Evolutionary conservation across 2,797 vertebrate genomes (phyloP).

Genomic region (Mormyrops attenuatus): DNA sequence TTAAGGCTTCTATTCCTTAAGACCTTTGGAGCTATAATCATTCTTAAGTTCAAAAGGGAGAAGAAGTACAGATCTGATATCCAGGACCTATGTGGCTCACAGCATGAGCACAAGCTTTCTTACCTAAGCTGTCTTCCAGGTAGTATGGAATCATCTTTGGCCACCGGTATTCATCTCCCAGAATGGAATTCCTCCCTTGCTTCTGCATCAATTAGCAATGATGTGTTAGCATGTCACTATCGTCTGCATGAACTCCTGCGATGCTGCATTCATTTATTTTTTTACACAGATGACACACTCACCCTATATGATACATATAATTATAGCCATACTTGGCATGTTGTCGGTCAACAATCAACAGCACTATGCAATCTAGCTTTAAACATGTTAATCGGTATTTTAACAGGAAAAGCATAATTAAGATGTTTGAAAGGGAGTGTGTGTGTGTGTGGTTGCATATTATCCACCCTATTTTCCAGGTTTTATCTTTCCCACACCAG

Average conservation of each 20-base stretch:
- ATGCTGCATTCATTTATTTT: not conserved
- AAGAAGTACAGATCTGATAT: not conserved
- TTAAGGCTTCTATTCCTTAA: not conserved
- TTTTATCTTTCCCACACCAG: not conserved
- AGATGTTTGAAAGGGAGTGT: not conserved
- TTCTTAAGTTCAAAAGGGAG: not conserved
- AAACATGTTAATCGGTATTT: not conserved
- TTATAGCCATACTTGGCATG: not conserved
- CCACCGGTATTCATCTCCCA: slow-evolving; percentile 74
- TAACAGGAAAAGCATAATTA: not conserved
- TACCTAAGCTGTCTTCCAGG: slow-evolving; percentile 78
- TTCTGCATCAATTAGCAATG: slow-evolving; percentile 36
- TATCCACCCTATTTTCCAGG: not conserved
- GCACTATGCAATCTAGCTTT: not conserved
- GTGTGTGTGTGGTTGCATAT: not conserved
- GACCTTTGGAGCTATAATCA: slow-evolving; percentile 18
- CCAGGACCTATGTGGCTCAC: not conserved
- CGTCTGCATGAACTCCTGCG: not conserved
- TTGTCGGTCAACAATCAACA: not conserved
- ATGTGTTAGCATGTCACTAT: not conserved
- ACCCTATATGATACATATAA: not conserved
- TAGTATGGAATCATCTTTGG: slow-evolving; percentile 76
- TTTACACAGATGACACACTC: not conserved
- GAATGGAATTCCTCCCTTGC: slow-evolving; percentile 64
- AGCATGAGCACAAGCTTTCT: slow-evolving; percentile 19